phyloP scores from a whole-genome alignment of 2,113 vertebrate species.

The Zosterops borbonicus region DNA sequence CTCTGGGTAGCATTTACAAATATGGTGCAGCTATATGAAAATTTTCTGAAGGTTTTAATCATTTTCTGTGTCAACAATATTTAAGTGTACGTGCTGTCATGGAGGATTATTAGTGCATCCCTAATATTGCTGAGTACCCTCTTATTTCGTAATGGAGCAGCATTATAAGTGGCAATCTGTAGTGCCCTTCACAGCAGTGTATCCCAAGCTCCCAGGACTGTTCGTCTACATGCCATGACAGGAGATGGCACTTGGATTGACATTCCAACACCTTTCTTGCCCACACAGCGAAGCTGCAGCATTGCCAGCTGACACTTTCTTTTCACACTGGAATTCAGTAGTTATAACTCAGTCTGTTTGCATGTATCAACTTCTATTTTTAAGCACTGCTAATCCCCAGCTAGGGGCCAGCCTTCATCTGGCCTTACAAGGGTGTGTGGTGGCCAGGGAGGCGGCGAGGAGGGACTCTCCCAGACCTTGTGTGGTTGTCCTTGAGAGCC shows the following conservation, averaged over 20 bases:
- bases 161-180: not conserved
- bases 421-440: conserved; percentile 5
- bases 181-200: conserved; percentile 24
- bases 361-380: conserved; percentile 54
- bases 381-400: conserved; percentile 32
- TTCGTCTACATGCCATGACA: not conserved
- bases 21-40: not conserved
- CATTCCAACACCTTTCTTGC: conserved; percentile 59
- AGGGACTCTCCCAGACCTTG: not conserved
- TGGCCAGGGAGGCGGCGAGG: not conserved
- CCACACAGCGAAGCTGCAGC: conserved; percentile 23
- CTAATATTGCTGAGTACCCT: not conserved
- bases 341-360: conserved; percentile 26
- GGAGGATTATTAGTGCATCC: not conserved
- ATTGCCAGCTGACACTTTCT: conserved; percentile 64
- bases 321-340: conserved; percentile 25
- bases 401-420: not conserved
- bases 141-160: not conserved
- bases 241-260: conserved; percentile 36
- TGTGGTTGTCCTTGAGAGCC: not conserved
- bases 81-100: not conserved
- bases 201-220: not conserved
- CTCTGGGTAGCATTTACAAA: not conserved
- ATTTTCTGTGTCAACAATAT: not conserved
- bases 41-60: not conserved